Conservation (phyloP, 2,113 vertebrate genomes). For the Microcebus tavaratra region DNA sequence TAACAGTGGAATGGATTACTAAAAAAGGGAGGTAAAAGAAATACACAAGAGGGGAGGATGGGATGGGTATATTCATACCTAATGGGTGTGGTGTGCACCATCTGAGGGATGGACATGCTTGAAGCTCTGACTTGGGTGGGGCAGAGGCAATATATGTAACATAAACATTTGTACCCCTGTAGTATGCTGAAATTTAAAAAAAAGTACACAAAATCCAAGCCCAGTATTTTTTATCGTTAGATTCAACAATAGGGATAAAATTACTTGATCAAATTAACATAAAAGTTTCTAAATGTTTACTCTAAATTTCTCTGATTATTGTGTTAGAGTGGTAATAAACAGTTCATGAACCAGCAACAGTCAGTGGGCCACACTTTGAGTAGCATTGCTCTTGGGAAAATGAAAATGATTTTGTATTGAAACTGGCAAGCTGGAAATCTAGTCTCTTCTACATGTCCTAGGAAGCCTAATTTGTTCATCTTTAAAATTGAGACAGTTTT, state of each 20-base stretch:
- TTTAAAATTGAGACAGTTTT: constrained; percentile 6
- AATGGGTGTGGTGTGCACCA: no score
- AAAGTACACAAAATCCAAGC: not conserved
- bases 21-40: not conserved
- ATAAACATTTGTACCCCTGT: no score
- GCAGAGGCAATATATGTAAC: no score
- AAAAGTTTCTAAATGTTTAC: not conserved
- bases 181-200: not conserved
- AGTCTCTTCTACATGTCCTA: not conserved
- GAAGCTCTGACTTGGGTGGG: no score
- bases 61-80: no score
- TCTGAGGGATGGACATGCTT: no score
- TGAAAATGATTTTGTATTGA: constrained; percentile 20
- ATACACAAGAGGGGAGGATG: not conserved
- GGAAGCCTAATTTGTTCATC: constrained; percentile 5
- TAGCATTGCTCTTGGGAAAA: constrained; percentile 5
- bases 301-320: not conserved
- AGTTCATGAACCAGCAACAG: not conserved
- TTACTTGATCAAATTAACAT: not conserved
- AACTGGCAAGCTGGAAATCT: constrained; percentile 29
- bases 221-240: constrained; percentile 32
- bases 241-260: not conserved
- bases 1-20: not conserved
- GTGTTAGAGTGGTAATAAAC: not conserved
- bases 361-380: not conserved